Conservation (phyloP, 2,797 vertebrate genomes). For the Micropoecilia bifurca region DNA sequence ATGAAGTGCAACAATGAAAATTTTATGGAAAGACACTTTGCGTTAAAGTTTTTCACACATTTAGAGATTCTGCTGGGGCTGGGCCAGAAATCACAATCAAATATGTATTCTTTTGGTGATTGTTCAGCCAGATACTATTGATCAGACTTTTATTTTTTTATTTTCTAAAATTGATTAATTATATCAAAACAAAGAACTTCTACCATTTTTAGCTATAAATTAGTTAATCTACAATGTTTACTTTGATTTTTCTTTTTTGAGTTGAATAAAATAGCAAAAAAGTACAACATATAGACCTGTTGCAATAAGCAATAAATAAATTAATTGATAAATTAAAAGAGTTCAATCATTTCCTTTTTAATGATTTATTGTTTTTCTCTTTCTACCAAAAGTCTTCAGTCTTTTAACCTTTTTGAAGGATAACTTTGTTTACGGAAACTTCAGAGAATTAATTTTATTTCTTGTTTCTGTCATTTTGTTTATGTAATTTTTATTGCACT, state of each 20-base stretch:
- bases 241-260: background rate
- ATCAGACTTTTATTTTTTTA: background rate
- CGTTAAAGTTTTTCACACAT: background rate
- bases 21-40: background rate
- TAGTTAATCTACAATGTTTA: background rate
- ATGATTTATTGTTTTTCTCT: no score
- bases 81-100: background rate
- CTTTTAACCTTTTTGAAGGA: no score
- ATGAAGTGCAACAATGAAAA: background rate
- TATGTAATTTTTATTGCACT: no score
- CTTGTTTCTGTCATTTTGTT: no score
- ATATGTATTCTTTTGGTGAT: background rate
- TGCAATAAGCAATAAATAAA: no score
- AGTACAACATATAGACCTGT: no score
- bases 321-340: no score
- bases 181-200: background rate
- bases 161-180: background rate
- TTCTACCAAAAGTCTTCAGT: no score
- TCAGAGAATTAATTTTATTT: no score
- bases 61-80: background rate
- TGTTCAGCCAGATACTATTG: background rate
- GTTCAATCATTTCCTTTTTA: no score
- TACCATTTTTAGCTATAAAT: background rate
- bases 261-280: background rate
- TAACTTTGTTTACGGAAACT: no score